phyloP scores from a whole-genome alignment of 2,113 vertebrate genomes.

The Cichladusa arquata region DNA sequence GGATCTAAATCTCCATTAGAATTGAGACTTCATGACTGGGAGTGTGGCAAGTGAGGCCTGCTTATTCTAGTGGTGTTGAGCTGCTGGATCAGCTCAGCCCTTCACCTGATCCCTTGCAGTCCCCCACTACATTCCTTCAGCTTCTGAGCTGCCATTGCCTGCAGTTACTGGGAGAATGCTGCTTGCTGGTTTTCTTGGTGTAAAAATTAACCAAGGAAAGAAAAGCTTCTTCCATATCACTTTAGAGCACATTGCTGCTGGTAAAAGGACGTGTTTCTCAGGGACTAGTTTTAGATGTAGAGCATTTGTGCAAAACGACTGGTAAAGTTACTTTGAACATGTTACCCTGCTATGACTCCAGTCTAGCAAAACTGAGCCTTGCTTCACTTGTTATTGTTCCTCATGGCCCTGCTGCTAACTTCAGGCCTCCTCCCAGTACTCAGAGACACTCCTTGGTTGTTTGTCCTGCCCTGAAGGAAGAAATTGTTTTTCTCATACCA shows the following conservation, averaged over 20 bases:
- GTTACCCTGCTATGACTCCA: not conserved
- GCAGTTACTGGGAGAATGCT: not conserved
- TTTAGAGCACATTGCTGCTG: not conserved
- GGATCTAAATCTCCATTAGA: not conserved
- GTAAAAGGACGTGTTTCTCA: not conserved
- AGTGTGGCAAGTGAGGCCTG: not conserved
- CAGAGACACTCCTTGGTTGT: not conserved
- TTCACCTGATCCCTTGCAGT: not conserved
- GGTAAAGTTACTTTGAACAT: not conserved
- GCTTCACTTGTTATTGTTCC: not conserved
- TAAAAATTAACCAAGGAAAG: not conserved
- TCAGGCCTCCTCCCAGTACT: not conserved
- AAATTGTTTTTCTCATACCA: not conserved
- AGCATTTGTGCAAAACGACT: not conserved
- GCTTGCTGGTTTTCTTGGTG: not conserved
- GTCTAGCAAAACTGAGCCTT: not conserved
- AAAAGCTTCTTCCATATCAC: not conserved
- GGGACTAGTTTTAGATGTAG: not conserved
- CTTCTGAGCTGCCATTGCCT: not conserved
- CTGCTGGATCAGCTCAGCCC: not conserved
- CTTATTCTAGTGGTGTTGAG: not conserved
- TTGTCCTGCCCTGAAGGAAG: not conserved
- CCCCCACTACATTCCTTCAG: not conserved
- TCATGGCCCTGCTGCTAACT: not conserved
- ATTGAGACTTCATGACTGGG: accelerated